These are phyloP conservation scores for Cephus cinctus DNA, from an alignment of 1,140 invertebrate species.

Conservation along the genomic window DNA sequence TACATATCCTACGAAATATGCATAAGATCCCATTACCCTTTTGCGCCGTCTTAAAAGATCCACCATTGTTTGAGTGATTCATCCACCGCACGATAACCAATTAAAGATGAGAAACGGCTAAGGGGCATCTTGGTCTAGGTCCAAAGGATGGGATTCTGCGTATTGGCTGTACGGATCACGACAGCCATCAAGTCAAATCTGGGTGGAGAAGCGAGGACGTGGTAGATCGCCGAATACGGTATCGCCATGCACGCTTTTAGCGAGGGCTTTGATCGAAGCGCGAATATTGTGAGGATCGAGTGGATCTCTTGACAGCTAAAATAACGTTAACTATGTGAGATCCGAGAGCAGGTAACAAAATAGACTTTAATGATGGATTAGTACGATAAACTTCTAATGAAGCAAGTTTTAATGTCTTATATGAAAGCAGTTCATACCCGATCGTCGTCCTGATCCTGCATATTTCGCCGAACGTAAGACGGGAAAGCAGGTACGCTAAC, in stretches of 20 bases:
- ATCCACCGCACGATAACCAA: too few species aligned
- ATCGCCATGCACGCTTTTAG: conserved; percentile 82
- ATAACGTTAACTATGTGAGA: not conserved
- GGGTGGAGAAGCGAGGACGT: conserved; percentile 75
- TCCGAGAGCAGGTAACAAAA: conserved; percentile 9
- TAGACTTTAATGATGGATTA: conserved; percentile 8
- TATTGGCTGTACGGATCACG: too few species aligned
- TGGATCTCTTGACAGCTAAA: conserved; percentile 39
- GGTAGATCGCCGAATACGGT: conserved; percentile 81
- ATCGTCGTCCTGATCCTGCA: conserved; percentile 49
- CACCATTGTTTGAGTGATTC: too few species aligned
- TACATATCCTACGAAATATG: conserved; percentile 24
- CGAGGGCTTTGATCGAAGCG: conserved; percentile 82
- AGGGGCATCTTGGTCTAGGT: too few species aligned
- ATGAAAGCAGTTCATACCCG: conserved; percentile 36
- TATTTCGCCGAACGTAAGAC: conserved; percentile 33
- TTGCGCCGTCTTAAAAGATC: too few species aligned
- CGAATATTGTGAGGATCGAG: conserved; percentile 70
- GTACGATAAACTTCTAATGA: too few species aligned
- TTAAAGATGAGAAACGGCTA: too few species aligned
- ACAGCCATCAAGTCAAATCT: conserved; percentile 70
- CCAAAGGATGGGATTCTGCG: too few species aligned
- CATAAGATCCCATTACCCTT: too few species aligned
- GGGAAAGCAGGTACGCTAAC: conserved; percentile 58
- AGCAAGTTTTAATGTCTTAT: not conserved